phyloP scores from a whole-genome alignment of 30 jellyfish, hydroid and myxozoan species.

The Sanderia malayensis region DNA sequence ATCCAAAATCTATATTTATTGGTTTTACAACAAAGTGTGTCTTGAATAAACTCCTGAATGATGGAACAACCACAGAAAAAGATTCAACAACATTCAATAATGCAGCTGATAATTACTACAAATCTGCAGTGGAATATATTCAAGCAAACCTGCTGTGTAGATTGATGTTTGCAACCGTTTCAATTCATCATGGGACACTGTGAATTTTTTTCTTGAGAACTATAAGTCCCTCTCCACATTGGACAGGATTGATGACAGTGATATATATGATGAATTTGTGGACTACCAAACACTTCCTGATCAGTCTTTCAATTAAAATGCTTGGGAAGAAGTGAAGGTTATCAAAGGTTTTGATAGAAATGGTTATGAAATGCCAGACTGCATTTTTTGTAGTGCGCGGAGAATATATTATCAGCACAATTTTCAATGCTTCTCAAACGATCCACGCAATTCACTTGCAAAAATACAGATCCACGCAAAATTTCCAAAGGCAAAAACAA shows the following conservation, averaged over 20 bases:
- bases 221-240: neutral
- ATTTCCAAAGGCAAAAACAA: no score
- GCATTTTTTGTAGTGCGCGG: no score
- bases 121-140: neutral
- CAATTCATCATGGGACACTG: neutral
- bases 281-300: neutral
- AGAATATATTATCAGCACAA: no score
- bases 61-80: neutral
- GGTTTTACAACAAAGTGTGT: constrained; percentile 9
- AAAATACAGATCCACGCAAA: no score
- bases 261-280: neutral
- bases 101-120: neutral
- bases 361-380: neutral
- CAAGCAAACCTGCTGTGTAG: neutral
- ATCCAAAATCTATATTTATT: neutral
- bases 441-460: no score
- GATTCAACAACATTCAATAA: neutral
- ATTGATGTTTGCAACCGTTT: neutral
- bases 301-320: neutral
- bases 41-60: constrained; percentile 1
- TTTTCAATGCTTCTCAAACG: no score
- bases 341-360: neutral
- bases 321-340: neutral
- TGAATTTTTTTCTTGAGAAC: neutral
- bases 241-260: neutral